Percentiles rank a stretch among this genome's conserved stretches.
phyloP scores from a whole-genome alignment of 2,113 vertebrate species.

The Physeter macrocephalus region DNA sequence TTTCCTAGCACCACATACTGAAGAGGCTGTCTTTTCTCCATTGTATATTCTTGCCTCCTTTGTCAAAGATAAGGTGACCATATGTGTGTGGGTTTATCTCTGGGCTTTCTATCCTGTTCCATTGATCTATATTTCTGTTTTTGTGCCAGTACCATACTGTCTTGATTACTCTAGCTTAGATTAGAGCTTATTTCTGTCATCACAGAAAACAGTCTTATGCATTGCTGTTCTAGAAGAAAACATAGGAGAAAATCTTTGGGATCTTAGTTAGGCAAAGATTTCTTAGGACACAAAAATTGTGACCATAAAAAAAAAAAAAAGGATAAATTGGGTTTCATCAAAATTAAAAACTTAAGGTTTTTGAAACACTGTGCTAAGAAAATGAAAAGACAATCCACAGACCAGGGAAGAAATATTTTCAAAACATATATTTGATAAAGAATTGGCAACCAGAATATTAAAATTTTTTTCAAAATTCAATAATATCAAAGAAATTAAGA shows the following conservation, averaged over 20 bases:
- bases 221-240: neutral
- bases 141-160: no score
- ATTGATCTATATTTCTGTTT: no score
- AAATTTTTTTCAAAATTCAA: neutral
- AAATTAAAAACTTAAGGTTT: neutral
- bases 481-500: neutral
- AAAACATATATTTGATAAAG: neutral
- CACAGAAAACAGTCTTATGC: neutral
- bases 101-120: no score
- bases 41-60: no score
- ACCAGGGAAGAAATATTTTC: neutral
- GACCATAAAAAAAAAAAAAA: neutral
- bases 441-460: neutral
- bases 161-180: neutral
- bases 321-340: neutral
- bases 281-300: neutral
- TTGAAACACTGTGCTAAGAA: neutral
- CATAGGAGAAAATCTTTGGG: neutral
- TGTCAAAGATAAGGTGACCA: no score
- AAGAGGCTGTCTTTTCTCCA: no score
- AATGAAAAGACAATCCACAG: neutral
- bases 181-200: neutral
- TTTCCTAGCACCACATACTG: no score
- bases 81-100: no score
- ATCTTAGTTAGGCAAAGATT: neutral